Evolutionary conservation across 53 echinoderm and acorn worm genomes (phyloP).

Genomic region (Hippasteria phrygiana): DNA sequence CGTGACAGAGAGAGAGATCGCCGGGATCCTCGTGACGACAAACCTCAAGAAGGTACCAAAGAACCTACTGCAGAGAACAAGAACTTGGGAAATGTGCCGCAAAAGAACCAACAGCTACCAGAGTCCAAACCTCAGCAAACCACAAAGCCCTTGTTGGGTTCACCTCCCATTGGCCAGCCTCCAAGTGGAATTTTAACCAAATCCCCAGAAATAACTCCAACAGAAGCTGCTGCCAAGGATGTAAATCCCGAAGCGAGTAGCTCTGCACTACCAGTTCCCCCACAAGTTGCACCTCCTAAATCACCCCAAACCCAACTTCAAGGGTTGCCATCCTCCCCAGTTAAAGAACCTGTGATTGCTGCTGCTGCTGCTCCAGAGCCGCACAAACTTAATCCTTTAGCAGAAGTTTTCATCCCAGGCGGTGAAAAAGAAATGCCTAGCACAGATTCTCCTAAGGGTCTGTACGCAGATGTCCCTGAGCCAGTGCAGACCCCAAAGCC

Average conservation of each 20-base stretch:
- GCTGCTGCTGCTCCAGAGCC: conserved; percentile 25
- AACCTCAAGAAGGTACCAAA: conserved; percentile 39
- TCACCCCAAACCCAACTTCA: neutral
- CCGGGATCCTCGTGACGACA: conserved; percentile 50
- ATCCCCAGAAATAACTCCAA: neutral
- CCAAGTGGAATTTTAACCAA: neutral
- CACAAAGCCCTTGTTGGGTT: neutral
- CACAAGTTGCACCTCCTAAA: conserved; percentile 27
- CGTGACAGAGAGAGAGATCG: conserved; percentile 71
- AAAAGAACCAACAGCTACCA: conserved; percentile 10
- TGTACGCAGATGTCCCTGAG: conserved; percentile 22
- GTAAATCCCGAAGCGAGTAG: neutral
- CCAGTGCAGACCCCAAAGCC: conserved; percentile 2
- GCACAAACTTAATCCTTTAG: conserved; percentile 53
- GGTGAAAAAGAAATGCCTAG: neutral
- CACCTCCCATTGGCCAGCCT: neutral
- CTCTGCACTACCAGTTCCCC: neutral
- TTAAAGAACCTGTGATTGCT: conserved; percentile 18
- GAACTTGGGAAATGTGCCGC: neutral
- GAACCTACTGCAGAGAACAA: conserved; percentile 20
- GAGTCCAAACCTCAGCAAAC: neutral
- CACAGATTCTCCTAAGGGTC: neutral
- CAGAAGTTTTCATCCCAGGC: conserved; percentile 44
- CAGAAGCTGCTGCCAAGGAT: conserved; percentile 1
- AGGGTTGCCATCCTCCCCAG: conserved; percentile 19